A percentile compares a stretch with the other conserved stretches of the same genome.
Evolutionary conservation across 1,140 invertebrate species (phyloP).

Genomic region (Heliconius melpomene): DNA sequence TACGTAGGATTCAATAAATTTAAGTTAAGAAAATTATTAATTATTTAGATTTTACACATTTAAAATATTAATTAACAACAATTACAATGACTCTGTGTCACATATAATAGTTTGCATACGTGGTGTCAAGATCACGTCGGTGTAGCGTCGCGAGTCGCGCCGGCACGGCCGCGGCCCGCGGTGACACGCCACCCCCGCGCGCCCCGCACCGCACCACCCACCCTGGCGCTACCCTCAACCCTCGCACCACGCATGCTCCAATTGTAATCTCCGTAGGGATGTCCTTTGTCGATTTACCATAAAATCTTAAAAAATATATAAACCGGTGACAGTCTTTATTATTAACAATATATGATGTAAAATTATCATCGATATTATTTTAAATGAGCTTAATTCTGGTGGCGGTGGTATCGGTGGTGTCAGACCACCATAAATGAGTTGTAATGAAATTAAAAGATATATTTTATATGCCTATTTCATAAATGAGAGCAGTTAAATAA

Average conservation of each 20-base stretch:
- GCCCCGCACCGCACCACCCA: slow-evolving; percentile 32
- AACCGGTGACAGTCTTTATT: background rate
- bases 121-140: slow-evolving; percentile 77
- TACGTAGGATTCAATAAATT: background rate
- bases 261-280: slow-evolving; percentile 80
- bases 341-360: background rate
- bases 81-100: background rate
- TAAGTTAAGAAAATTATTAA: background rate
- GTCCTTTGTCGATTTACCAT: slow-evolving; percentile 67
- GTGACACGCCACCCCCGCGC: slow-evolving; percentile 61
- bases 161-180: slow-evolving; percentile 51
- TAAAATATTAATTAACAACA: too few species aligned
- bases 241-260: slow-evolving; percentile 79
- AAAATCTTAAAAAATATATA: slow-evolving; percentile 4
- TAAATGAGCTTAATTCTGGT: too few species aligned
- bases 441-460: too few species aligned
- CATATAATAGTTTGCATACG: slow-evolving; percentile 68
- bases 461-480: background rate
- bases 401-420: too few species aligned
- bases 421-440: too few species aligned
- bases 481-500: slow-evolving; percentile 58
- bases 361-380: too few species aligned
- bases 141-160: slow-evolving; percentile 31
- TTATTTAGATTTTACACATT: too few species aligned
- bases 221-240: slow-evolving; percentile 43